A percentile compares a stretch with the other conserved stretches of the same genome.
These are phyloP conservation scores for Corynorhinus townsendii DNA, from an alignment of 2,113 vertebrate genomes.

Conservation along the genomic window DNA sequence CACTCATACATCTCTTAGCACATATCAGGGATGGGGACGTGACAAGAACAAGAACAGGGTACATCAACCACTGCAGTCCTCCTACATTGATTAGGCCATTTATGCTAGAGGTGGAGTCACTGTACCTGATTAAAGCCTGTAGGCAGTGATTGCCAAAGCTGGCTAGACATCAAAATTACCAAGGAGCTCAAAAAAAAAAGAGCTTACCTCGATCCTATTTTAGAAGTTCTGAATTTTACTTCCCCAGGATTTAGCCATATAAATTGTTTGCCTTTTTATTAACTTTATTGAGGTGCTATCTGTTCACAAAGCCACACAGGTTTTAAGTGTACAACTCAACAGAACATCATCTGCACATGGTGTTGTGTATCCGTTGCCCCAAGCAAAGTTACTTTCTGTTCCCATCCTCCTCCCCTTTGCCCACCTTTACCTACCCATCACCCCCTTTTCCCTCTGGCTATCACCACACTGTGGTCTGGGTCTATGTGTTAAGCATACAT, in stretches of 20 bases:
- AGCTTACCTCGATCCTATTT: neutral
- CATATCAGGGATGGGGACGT: fast-evolving
- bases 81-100: neutral
- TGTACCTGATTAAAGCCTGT: neutral
- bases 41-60: neutral
- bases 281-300: neutral
- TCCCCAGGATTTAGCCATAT: neutral
- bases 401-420: neutral
- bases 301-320: neutral
- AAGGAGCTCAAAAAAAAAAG: neutral
- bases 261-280: neutral
- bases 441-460: neutral
- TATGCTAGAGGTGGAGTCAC: neutral
- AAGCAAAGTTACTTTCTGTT: neutral
- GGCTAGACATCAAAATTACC: neutral
- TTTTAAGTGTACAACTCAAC: neutral
- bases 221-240: neutral
- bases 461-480: neutral
- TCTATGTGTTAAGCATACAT: neutral
- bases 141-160: neutral
- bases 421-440: neutral
- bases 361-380: neutral
- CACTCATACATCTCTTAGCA: neutral
- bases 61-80: neutral
- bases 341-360: neutral